phyloP scores from a whole-genome alignment of 2,888 invertebrate species.

The Phyllotreta striolata region DNA sequence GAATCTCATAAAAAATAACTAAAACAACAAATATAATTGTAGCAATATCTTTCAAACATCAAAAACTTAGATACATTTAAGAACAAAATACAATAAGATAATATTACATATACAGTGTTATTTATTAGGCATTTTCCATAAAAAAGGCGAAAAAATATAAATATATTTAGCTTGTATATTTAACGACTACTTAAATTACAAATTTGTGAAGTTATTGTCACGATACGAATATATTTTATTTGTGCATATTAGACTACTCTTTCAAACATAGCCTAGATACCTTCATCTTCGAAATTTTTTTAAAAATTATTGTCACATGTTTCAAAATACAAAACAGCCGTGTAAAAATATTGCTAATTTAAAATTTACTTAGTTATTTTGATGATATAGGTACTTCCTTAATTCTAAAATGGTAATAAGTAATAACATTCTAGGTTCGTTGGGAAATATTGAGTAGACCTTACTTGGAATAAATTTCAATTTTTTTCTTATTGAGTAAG shows the following conservation, averaged over 20 bases:
- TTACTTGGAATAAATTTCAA: no score
- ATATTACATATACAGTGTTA: constrained; percentile 1
- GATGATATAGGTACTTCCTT: neutral
- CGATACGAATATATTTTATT: constrained; percentile 36
- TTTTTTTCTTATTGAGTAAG: no score
- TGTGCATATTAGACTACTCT: constrained; percentile 46
- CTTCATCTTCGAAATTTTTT: constrained; percentile 9
- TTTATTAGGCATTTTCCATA: constrained; percentile 10
- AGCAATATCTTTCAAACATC: no score
- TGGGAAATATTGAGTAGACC: neutral
- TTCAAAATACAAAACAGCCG: neutral
- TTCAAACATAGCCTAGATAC: constrained; percentile 13
- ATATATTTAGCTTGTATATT: neutral
- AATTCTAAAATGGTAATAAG: neutral
- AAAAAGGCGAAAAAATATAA: neutral
- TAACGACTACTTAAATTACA: constrained; percentile 18
- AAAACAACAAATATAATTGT: no score
- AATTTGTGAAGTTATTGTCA: constrained; percentile 50
- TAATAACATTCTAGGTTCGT: neutral
- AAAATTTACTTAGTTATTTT: neutral
- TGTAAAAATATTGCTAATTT: constrained; percentile 15
- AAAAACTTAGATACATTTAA: neutral
- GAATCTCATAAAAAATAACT: no score
- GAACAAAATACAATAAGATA: no score
- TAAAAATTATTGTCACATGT: constrained; percentile 17